phyloP scores from a whole-genome alignment of 2,113 vertebrate genomes.

The Zapornia atra region DNA sequence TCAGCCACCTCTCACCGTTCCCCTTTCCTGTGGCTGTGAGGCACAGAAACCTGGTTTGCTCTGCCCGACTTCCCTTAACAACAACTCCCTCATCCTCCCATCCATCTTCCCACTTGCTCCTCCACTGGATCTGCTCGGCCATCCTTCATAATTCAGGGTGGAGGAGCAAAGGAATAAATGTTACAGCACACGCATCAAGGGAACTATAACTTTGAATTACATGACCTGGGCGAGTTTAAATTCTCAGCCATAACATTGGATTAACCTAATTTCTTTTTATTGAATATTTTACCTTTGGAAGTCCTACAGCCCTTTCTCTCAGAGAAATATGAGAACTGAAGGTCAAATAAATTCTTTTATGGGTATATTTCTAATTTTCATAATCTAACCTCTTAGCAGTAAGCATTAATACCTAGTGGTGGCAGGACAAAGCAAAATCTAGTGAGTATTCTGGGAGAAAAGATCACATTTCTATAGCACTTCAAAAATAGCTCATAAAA shows the following conservation, averaged over 20 bases:
- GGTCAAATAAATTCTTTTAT: slow-evolving; percentile 62
- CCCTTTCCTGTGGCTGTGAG: neutral
- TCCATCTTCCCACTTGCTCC: neutral
- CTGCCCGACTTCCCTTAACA: neutral
- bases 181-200: slow-evolving; percentile 36
- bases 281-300: slow-evolving; percentile 57
- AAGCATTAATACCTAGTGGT: neutral
- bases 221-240: slow-evolving; percentile 57
- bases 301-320: slow-evolving; percentile 20
- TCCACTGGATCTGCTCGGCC: neutral
- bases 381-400: slow-evolving; percentile 35
- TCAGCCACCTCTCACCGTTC: neutral
- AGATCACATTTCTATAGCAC: neutral
- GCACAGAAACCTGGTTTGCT: neutral
- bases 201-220: slow-evolving; percentile 60
- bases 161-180: slow-evolving; percentile 21
- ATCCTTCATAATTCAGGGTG: slow-evolving; percentile 38
- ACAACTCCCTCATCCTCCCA: neutral
- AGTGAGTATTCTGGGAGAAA: neutral
- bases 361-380: slow-evolving; percentile 49
- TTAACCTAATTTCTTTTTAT: slow-evolving; percentile 68
- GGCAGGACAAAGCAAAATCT: slow-evolving; percentile 39
- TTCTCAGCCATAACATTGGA: slow-evolving; percentile 68
- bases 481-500: slow-evolving; percentile 11
- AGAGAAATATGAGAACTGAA: slow-evolving; percentile 51